phyloP scores from a whole-genome alignment of 2,113 vertebrate species.

The Dryoscopus gambensis region DNA sequence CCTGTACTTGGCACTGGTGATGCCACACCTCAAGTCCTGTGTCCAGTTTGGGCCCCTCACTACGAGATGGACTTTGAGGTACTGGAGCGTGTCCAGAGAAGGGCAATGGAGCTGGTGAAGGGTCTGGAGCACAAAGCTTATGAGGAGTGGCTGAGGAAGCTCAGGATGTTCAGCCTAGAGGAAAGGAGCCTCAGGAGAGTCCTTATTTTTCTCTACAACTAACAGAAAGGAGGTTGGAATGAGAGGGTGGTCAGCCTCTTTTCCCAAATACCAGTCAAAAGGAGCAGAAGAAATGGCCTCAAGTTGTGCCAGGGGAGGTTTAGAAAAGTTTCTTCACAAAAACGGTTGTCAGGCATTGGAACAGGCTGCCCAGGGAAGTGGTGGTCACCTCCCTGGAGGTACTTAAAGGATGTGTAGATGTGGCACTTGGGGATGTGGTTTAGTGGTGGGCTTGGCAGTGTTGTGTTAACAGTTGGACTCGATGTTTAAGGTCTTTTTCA shows the following conservation, averaged over 20 bases:
- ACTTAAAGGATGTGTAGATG: not conserved
- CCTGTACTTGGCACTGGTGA: fast-evolving
- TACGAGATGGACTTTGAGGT: fast-evolving
- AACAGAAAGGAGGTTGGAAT: not conserved
- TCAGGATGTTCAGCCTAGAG: not conserved
- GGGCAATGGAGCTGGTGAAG: fast-evolving
- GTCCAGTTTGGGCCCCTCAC: not conserved
- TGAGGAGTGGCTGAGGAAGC: not conserved
- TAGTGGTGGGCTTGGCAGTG: not conserved
- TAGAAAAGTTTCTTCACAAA: not conserved
- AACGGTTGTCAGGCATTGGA: not conserved
- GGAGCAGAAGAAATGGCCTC: not conserved
- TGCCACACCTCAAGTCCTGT: fast-evolving
- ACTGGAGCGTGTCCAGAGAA: fast-evolving
- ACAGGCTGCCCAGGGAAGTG: not conserved
- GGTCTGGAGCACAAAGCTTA: not conserved
- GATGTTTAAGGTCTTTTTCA: not conserved
- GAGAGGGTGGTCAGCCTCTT: not conserved
- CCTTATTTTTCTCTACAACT: not conserved
- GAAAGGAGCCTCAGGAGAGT: not conserved
- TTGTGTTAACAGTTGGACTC: not conserved
- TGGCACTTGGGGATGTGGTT: fast-evolving
- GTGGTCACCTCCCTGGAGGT: not conserved
- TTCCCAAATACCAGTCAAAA: not conserved
- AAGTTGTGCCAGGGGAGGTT: not conserved